Evolutionary conservation across 2,113 vertebrate species (phyloP).

Genomic region (Cryptotis parvus): DNA sequence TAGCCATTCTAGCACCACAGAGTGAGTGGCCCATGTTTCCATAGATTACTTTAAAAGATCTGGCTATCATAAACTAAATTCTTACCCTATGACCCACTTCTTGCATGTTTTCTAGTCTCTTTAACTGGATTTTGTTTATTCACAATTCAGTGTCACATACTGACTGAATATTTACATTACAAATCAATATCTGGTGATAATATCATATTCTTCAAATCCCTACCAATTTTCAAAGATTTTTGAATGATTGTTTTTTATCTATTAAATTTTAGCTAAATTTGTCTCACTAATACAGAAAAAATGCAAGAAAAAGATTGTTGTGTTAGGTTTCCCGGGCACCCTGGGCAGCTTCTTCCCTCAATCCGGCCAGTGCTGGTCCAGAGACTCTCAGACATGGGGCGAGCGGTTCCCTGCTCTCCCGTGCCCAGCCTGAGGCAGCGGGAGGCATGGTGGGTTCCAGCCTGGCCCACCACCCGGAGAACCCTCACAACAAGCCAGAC

Average conservation of each 20-base stretch:
- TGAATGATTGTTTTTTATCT: background rate
- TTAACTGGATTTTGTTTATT: background rate
- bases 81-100: background rate
- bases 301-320: background rate
- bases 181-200: background rate
- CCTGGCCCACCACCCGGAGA: too few species aligned
- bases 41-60: background rate
- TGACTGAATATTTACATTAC: background rate
- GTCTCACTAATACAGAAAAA: background rate
- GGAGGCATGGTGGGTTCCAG: too few species aligned
- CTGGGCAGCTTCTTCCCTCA: too few species aligned
- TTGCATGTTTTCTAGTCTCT: background rate
- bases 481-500: too few species aligned
- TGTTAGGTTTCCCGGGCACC: background rate
- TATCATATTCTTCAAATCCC: background rate
- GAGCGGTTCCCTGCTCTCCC: too few species aligned
- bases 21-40: background rate
- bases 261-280: background rate
- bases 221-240: conserved; percentile 11
- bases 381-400: too few species aligned
- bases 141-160: background rate
- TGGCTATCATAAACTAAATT: background rate
- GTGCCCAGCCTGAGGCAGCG: too few species aligned
- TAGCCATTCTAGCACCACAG: background rate
- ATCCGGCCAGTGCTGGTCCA: too few species aligned